Conservation (phyloP, 2,888 invertebrate genomes). For the Tanytarsus gracilentus region DNA sequence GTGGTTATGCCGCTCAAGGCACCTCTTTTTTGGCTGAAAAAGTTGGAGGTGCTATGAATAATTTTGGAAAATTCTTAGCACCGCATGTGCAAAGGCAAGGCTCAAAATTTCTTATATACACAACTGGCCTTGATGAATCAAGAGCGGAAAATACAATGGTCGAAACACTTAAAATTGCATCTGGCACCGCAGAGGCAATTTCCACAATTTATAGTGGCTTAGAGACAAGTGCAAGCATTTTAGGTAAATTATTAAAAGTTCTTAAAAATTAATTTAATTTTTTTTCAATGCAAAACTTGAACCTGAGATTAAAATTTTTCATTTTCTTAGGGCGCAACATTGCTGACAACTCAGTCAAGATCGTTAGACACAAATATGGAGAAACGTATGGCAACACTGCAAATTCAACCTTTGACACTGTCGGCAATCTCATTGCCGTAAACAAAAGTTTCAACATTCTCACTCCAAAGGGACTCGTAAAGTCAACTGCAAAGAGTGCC, state of each 20-base stretch:
- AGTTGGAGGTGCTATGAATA: conserved; percentile 58
- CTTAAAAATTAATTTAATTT: too few relatives aligned
- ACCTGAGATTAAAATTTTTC: too few relatives aligned
- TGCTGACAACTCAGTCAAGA: conserved; percentile 62
- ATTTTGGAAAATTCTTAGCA: conserved; percentile 56
- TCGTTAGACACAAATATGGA: conserved; percentile 67
- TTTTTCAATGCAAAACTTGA: too few relatives aligned
- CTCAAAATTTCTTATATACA: conserved; percentile 49
- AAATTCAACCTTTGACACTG: conserved; percentile 55
- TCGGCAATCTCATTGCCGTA: conserved; percentile 59
- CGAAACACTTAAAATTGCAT: conserved; percentile 55
- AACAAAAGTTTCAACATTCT: conserved; percentile 56
- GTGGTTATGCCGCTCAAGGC: conserved; percentile 54
- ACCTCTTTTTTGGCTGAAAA: conserved; percentile 42
- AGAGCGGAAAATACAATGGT: conserved; percentile 49
- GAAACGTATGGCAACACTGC: conserved; percentile 55
- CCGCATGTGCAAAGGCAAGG: conserved; percentile 60
- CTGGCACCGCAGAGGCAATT: conserved; percentile 62
- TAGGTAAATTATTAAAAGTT: too few relatives aligned
- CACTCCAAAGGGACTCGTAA: conserved; percentile 57
- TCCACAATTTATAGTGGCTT: conserved; percentile 60
- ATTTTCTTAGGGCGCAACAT: conserved; percentile 54
- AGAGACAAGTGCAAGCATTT: conserved; percentile 57
- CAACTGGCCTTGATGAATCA: conserved; percentile 47
- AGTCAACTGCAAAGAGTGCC: conserved; percentile 53